Base-by-base conservation (phyloP, 1,140 invertebrate species). In the Orchestia grillus region DNA sequence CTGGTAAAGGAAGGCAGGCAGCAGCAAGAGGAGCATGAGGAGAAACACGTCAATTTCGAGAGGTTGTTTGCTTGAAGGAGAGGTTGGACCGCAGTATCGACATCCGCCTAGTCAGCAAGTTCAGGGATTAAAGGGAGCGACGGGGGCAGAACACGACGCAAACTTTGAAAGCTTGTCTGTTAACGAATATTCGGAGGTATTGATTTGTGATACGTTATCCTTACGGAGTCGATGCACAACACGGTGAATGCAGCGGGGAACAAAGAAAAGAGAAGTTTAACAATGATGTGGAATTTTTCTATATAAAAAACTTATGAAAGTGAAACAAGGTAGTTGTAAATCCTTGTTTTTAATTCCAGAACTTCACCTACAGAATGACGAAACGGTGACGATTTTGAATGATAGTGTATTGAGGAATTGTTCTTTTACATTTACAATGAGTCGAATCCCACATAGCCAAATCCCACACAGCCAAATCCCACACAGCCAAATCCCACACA, bases 71-170 rank as follows among this genome's bases (percentile, higher is more conserved):
- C 36, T 77, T 77, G 62, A 28, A 19, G 62, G 62, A 77, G 62
- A 91, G 44, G 88, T 43, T 91, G 88, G 23, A 41, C 3, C 41
- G 88, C 44, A 11, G 88, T 91, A 91, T 91, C 88, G 88, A 91
- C 88, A 91, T 91, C 36, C 44, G 88, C 88, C 44, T 8, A 91
- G 41, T 91, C 88, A 44, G 88, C 88, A 91, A 91, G 6, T 91
- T 91, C 3, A 42, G 88, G 42, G 88, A 42, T 91, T 91, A 91
- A 91, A 91, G 88, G 11, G 19, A 44, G 88, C 11, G 28, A 77
- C 62, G 1, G 62, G 15, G 62, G 62, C 62, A 8, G 62, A 77
- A 77, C 62, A 77, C 28, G 62, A 36, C 62, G 28, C 28, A 28
- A 36, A 77, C 62, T 77, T 77, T 23, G 62, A 77, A 77, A 23